phyloP scores from a whole-genome alignment of 2,888 invertebrate genomes.

The Monochamus alternatus region DNA sequence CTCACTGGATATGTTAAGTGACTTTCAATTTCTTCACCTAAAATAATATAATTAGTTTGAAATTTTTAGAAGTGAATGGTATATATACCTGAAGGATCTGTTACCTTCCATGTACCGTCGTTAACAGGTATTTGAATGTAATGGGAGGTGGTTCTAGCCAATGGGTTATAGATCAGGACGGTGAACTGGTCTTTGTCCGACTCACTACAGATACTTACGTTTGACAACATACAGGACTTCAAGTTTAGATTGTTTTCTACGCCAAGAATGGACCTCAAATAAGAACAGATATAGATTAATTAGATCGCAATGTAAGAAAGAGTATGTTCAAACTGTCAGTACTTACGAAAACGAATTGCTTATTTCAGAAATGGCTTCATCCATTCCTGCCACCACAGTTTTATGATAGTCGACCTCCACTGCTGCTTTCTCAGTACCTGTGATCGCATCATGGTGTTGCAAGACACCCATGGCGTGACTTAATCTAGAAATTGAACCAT shows the following conservation, averaged over 20 bases:
- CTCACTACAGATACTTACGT: slow-evolving; percentile 76
- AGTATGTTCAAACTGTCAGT: not conserved
- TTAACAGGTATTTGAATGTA: slow-evolving; percentile 74
- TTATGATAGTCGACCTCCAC: slow-evolving; percentile 90
- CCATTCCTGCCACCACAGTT: slow-evolving; percentile 77
- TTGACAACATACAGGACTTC: slow-evolving; percentile 74
- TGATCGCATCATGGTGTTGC: slow-evolving; percentile 95
- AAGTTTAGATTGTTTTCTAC: slow-evolving; percentile 57
- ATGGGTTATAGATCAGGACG: slow-evolving; percentile 78
- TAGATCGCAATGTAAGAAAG: too few species aligned
- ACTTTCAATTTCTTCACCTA: slow-evolving; percentile 43
- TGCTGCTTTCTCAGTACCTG: slow-evolving; percentile 87
- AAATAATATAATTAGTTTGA: slow-evolving; percentile 8
- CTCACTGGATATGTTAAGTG: slow-evolving; percentile 46
- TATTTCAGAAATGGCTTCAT: slow-evolving; percentile 1
- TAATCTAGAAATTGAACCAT: slow-evolving; percentile 60
- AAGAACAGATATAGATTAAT: not conserved
- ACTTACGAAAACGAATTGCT: slow-evolving; percentile 28
- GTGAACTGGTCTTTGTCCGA: slow-evolving; percentile 60
- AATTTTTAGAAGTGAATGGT: not conserved
- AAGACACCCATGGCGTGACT: slow-evolving; percentile 80
- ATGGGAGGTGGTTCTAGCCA: slow-evolving; percentile 72
- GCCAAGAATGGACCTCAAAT: slow-evolving; percentile 8
- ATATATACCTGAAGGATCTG: slow-evolving; percentile 38
- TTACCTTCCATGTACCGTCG: slow-evolving; percentile 50